Evolutionary conservation across 2,888 invertebrate species (phyloP).

Genomic region (Entomobrya proxima): DNA sequence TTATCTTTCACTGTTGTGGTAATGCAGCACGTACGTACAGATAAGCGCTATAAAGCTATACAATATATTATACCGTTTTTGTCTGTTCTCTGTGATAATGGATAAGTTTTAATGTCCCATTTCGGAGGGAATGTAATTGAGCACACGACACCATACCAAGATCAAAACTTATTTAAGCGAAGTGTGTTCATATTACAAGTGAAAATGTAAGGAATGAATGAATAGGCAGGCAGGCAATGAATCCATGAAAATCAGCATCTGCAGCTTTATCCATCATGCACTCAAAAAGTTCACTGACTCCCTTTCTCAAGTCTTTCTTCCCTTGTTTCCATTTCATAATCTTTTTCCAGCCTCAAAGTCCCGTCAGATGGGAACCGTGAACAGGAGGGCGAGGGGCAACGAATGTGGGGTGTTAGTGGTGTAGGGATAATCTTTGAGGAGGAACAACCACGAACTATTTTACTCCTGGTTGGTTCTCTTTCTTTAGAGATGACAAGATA

Average conservation of each 20-base stretch:
- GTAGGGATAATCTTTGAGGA: neutral
- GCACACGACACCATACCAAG: neutral
- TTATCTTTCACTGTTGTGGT: neutral
- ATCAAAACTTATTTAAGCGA: neutral
- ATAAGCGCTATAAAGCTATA: too few relatives aligned
- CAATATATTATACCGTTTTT: constrained; percentile 11
- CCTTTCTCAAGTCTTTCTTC: neutral
- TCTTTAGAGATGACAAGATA: too few relatives aligned
- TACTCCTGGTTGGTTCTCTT: neutral
- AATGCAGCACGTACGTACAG: neutral
- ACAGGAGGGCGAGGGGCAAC: neutral
- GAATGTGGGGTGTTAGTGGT: neutral
- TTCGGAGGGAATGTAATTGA: neutral
- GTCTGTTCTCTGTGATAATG: neutral
- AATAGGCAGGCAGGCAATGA: neutral
- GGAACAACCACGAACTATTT: neutral
- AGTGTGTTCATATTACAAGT: neutral
- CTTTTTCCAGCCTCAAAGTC: neutral
- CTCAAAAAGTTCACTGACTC: constrained; percentile 48
- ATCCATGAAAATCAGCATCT: neutral
- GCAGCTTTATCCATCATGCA: too few relatives aligned
- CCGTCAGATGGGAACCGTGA: constrained; percentile 46
- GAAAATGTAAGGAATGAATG: neutral
- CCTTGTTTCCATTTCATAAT: neutral
- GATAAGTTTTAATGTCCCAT: neutral